phyloP scores from a whole-genome alignment of 2,113 vertebrate genomes.

The Caracal caracal region DNA sequence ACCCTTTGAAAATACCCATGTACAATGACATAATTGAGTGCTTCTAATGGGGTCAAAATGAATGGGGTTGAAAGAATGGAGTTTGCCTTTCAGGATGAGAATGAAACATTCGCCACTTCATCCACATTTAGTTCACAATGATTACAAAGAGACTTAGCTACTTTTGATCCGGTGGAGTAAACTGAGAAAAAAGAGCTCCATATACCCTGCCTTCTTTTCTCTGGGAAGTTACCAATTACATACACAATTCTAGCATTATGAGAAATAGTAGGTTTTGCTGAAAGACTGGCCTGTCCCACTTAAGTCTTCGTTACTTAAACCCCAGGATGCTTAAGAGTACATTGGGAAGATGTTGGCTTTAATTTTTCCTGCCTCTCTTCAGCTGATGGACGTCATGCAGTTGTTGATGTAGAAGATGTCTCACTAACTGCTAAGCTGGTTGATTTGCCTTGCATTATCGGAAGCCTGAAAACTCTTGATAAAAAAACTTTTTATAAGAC shows the following conservation, averaged over 20 bases:
- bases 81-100: conserved; percentile 30
- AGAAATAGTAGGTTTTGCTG: conserved; percentile 41
- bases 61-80: neutral
- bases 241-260: neutral
- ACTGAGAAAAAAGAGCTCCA: neutral
- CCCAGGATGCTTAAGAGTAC: neutral
- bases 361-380: conserved; percentile 48
- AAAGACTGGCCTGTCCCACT: neutral
- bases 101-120: conserved; percentile 17
- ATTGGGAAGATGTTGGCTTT: conserved; percentile 27
- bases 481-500: conserved; percentile 98
- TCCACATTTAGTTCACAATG: neutral
- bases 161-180: conserved; percentile 27
- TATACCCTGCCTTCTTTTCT: neutral
- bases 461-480: conserved; percentile 95
- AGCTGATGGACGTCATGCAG: conserved; percentile 94
- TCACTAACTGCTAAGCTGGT: conserved; percentile 95
- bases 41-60: conserved; percentile 29
- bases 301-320: conserved; percentile 40
- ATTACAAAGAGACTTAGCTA: conserved; percentile 43
- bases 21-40: neutral
- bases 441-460: conserved; percentile 94
- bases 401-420: conserved; percentile 93
- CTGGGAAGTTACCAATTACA: neutral
- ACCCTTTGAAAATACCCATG: conserved; percentile 10